A percentile compares a stretch with the other conserved stretches of the same genome.
phyloP scores from a whole-genome alignment of 2,888 invertebrate species.

The Drosophila testacea region DNA sequence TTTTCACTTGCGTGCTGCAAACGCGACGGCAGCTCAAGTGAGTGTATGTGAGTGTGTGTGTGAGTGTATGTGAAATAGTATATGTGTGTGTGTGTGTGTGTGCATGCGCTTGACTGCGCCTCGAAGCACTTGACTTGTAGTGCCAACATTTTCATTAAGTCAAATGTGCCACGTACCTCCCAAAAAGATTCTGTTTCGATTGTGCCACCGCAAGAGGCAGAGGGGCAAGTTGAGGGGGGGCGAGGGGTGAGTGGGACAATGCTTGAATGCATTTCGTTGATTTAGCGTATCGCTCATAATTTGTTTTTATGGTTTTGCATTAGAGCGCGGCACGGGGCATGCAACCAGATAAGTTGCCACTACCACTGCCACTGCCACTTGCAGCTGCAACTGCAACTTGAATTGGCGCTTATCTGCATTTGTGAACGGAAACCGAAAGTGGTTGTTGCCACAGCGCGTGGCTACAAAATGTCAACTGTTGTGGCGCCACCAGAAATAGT shows the following conservation, averaged over 20 bases:
- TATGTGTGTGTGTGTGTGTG: conserved; percentile 30
- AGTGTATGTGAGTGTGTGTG: conserved; percentile 24
- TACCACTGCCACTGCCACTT: conserved; percentile 15
- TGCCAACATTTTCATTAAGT: conserved; percentile 84
- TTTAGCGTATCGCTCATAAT: conserved; percentile 83
- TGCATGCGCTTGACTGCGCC: conserved; percentile 73
- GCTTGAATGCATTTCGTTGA: conserved; percentile 71
- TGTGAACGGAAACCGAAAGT: conserved; percentile 48
- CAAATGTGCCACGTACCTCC: conserved; percentile 71
- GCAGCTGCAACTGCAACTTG: conserved; percentile 30
- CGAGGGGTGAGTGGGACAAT: conserved; percentile 8
- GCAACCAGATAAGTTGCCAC: conserved; percentile 24
- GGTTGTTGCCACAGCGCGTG: conserved; percentile 29
- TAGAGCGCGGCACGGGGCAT: conserved; percentile 55
- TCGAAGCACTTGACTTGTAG: conserved; percentile 83
- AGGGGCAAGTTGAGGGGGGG: not conserved
- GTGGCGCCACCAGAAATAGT: conserved; percentile 43
- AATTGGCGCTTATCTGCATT: conserved; percentile 48
- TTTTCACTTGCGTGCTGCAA: conserved; percentile 77
- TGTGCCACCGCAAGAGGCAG: conserved; percentile 2
- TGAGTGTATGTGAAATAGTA: conserved; percentile 18
- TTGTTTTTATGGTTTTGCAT: conserved; percentile 82
- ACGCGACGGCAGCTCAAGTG: conserved; percentile 50
- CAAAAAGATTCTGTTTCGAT: conserved; percentile 44
- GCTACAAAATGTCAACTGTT: conserved; percentile 39